Evolutionary conservation across 2,797 vertebrate genomes (phyloP).

Genomic region (Tadarida brasiliensis): DNA sequence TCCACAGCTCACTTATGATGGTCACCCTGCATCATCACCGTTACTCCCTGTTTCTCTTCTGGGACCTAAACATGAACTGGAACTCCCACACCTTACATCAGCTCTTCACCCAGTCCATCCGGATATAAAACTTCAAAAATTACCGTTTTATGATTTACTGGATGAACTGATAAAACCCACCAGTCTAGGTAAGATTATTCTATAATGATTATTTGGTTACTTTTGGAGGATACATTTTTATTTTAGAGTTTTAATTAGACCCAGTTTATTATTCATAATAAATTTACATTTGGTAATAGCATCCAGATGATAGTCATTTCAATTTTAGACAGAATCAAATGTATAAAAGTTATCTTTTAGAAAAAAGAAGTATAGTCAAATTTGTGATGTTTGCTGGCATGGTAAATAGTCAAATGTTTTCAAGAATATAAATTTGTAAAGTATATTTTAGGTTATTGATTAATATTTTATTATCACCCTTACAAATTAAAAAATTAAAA

Average conservation of each 20-base stretch:
- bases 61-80: slow-evolving; percentile 97
- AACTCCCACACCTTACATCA: slow-evolving; percentile 94
- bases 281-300: slow-evolving; percentile 48
- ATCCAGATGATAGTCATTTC: slow-evolving; percentile 41
- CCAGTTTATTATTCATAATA: slow-evolving; percentile 64
- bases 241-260: slow-evolving; percentile 63
- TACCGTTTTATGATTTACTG: slow-evolving; percentile 98
- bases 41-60: slow-evolving; percentile 96
- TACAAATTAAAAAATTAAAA: slow-evolving; percentile 60
- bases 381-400: slow-evolving; percentile 12
- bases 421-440: slow-evolving; percentile 44
- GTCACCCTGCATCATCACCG: slow-evolving; percentile 92
- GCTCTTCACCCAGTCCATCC: slow-evolving; percentile 97
- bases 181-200: slow-evolving; percentile 94
- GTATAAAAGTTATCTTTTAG: slow-evolving; percentile 47
- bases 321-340: slow-evolving; percentile 59
- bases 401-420: slow-evolving; percentile 58
- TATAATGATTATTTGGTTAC: slow-evolving; percentile 45
- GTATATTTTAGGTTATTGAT: slow-evolving; percentile 31
- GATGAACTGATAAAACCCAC: slow-evolving; percentile 99
- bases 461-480: slow-evolving; percentile 48
- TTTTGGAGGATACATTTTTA: background rate
- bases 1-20: slow-evolving; percentile 94
- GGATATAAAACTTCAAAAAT: slow-evolving; percentile 97
- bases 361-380: background rate